These are phyloP conservation scores for Sturnus vulgaris DNA, from an alignment of 2,113 vertebrate species.

Conservation along the genomic window DNA sequence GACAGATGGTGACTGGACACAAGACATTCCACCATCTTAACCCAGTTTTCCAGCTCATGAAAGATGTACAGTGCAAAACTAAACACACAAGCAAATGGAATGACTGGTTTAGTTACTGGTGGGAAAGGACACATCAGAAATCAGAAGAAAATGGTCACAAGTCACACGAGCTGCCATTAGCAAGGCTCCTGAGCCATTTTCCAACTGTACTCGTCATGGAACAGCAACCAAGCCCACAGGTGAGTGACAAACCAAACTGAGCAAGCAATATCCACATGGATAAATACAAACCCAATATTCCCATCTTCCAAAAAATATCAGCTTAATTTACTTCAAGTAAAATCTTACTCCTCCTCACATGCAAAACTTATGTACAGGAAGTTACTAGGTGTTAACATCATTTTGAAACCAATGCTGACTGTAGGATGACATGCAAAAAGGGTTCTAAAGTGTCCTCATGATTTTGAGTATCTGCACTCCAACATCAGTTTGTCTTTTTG, in stretches of 20 bases:
- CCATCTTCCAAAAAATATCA: not conserved
- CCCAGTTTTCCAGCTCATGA: not conserved
- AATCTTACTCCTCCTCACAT: not conserved
- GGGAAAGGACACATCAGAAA: not conserved
- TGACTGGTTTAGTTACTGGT: not conserved
- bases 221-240: not conserved
- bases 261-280: not conserved
- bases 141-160: not conserved
- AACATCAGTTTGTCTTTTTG: not conserved
- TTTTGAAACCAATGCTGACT: not conserved
- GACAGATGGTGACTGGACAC: not conserved
- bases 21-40: constrained; percentile 1
- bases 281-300: not conserved
- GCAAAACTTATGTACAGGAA: not conserved
- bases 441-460: not conserved
- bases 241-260: not conserved
- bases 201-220: not conserved
- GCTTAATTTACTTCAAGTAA: not conserved
- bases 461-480: not conserved
- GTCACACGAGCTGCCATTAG: not conserved
- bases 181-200: not conserved
- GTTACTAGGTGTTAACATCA: not conserved
- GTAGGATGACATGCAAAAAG: not conserved
- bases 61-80: not conserved
- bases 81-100: not conserved